phyloP scores from a whole-genome alignment of 2,797 vertebrate genomes.

The Poecilia velifera region DNA sequence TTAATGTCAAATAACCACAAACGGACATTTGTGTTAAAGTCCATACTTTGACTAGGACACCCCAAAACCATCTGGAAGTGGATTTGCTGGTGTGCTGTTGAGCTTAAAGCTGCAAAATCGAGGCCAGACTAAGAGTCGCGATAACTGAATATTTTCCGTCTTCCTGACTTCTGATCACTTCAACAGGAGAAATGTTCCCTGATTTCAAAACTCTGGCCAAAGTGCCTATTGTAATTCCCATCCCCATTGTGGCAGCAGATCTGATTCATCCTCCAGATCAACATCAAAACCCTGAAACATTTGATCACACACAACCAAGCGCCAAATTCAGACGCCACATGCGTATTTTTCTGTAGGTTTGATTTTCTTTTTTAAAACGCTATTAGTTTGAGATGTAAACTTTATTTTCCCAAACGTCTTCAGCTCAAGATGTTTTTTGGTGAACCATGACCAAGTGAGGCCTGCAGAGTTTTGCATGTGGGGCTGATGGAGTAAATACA shows the following conservation, averaged over 20 bases:
- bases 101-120: not conserved
- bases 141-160: not conserved
- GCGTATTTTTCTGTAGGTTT: not conserved
- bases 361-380: not conserved
- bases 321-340: not conserved
- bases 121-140: not conserved
- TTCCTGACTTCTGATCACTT: not conserved
- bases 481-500: not conserved
- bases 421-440: not conserved
- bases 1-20: not conserved
- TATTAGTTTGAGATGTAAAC: not conserved
- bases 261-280: not conserved
- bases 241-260: not conserved
- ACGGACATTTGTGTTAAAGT: not conserved
- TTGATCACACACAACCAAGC: not conserved
- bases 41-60: not conserved
- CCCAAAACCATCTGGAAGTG: not conserved
- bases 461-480: not conserved
- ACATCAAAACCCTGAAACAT: not conserved
- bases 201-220: not conserved
- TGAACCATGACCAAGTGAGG: not conserved
- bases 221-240: not conserved
- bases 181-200: not conserved
- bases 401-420: not conserved
- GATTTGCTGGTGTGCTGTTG: not conserved